phyloP scores from a whole-genome alignment of 2,888 invertebrate species.

The Callimorpha dominula region DNA sequence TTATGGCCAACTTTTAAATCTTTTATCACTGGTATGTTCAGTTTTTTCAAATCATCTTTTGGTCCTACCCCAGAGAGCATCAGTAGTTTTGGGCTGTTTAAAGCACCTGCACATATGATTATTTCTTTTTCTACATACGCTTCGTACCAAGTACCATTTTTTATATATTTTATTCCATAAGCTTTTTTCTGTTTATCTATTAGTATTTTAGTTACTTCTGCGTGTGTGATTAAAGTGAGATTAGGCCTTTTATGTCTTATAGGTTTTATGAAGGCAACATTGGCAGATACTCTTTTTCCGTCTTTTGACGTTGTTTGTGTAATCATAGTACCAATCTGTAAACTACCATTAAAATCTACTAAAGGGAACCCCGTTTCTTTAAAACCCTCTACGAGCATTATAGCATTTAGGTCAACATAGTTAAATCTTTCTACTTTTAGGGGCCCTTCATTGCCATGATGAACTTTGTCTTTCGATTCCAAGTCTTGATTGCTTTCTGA shows the following conservation, averaged over 20 bases:
- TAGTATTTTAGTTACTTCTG: constrained; percentile 85
- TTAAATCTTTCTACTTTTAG: constrained; percentile 87
- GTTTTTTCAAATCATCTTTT: constrained; percentile 71
- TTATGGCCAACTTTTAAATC: constrained; percentile 90
- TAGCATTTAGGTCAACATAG: constrained; percentile 86
- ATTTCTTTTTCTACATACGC: constrained; percentile 85
- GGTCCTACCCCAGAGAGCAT: constrained; percentile 90
- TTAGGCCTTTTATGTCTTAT: constrained; percentile 84
- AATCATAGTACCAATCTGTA: constrained; percentile 87
- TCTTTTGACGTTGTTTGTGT: constrained; percentile 87
- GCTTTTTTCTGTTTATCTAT: constrained; percentile 76
- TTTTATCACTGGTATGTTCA: constrained; percentile 84
- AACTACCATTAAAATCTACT: constrained; percentile 85
- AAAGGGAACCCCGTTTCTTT: constrained; percentile 86
- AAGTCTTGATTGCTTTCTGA: constrained; percentile 87
- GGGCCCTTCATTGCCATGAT: constrained; percentile 87
- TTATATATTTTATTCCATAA: constrained; percentile 67
- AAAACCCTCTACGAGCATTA: constrained; percentile 85
- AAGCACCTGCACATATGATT: constrained; percentile 86
- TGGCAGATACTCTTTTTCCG: constrained; percentile 87
- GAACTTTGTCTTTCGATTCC: constrained; percentile 77
- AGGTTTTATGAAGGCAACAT: constrained; percentile 88
- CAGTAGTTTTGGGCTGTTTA: constrained; percentile 88
- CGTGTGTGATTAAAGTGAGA: constrained; percentile 78
- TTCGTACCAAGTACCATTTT: constrained; percentile 54